phyloP scores from a whole-genome alignment of 2,888 invertebrate genomes.

The Pristionchus exspectatus region DNA sequence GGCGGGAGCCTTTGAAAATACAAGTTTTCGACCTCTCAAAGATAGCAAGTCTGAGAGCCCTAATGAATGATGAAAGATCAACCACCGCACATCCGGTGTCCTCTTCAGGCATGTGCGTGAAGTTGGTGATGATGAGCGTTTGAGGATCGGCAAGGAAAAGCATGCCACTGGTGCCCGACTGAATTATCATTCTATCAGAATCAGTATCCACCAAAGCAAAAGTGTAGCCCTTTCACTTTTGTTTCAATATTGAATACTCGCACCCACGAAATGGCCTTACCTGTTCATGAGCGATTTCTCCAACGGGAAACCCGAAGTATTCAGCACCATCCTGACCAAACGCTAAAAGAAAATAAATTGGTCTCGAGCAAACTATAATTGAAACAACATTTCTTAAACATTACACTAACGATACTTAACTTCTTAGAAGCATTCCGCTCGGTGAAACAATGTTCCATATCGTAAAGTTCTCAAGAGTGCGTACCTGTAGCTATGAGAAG shows the following conservation, averaged over 20 bases:
- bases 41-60: background rate
- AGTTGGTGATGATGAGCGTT: constrained; percentile 57
- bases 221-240: background rate
- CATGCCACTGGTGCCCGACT: constrained; percentile 41
- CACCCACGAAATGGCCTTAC: background rate
- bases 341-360: background rate
- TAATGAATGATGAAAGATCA: background rate
- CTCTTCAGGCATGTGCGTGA: constrained; percentile 47
- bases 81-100: constrained; percentile 47
- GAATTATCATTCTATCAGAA: background rate
- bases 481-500: constrained; percentile 28
- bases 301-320: constrained; percentile 45
- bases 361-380: too few species aligned
- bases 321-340: background rate
- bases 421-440: too few species aligned
- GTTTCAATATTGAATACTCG: background rate
- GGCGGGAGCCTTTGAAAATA: too few species aligned
- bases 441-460: too few species aligned
- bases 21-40: background rate
- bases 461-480: background rate
- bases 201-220: too few species aligned
- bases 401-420: too few species aligned
- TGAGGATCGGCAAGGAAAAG: constrained; percentile 58
- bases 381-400: background rate
- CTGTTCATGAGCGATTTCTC: constrained; percentile 20